Evolutionary conservation across 2,888 invertebrate species (phyloP), one percentile per base, ranked within the genome.

Genomic region (Crocallis elinguaria): DNA sequence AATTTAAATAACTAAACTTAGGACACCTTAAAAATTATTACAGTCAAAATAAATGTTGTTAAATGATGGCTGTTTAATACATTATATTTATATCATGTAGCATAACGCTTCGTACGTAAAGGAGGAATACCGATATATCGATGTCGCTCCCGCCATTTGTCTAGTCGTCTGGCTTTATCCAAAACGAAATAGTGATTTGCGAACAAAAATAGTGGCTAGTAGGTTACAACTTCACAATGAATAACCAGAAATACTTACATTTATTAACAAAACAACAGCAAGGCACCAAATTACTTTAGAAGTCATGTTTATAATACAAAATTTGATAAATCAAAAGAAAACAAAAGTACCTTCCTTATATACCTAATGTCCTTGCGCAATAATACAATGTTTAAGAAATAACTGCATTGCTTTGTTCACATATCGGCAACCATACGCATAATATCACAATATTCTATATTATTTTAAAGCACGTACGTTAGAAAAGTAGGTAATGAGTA

Each of bases 271-370:
- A 49, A 64, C 42, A 9, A 64, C 35, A 17, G 59, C 56, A 12
- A 57, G 16, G 42, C 55, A 64, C 51, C 60, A 46, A 44, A 62
- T 6, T 7, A 56, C 35, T 52, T 64, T 64, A 5, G 59, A 54
- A 32, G 50, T 35, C 64, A 64, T 64, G 36, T 43, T 51, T 41
- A 9, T 12, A 29, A 37, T 39, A 29, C 19, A 12, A 23, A 33
- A 6, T 32, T 33, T 12, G 13, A 30, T 49, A 41, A 52, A 51
- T 43, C 32, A 29, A 23, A 17, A 27, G 12, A 32, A 39, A 21
- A 41, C 5, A 13, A 21, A 17, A 11, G 11, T 33, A 1, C 33
- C 14, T 49, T 45, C 41, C 43, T 55, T 59, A 53, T 61, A 64
- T 57, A 57, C 46, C 11, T 29, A 33, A 37, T 6, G 6, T 3